Evolutionary conservation across 37 sponge, comb jelly and placozoan genomes (phyloP), one percentile per base, ranked within the genome.

Genomic region (Beroe ovata): DNA sequence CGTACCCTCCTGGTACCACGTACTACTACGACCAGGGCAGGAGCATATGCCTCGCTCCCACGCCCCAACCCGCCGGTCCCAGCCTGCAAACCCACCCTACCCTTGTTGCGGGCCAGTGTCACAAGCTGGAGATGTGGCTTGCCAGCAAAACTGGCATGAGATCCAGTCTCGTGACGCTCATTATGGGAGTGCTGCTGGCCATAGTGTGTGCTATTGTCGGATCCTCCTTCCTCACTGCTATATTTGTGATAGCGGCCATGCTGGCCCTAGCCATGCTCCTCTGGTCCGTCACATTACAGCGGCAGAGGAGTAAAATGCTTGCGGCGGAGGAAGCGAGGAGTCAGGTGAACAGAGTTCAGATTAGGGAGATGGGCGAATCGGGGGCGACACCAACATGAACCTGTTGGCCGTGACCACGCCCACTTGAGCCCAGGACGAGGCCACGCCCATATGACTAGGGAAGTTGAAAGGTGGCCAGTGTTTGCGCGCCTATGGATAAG

Each of bases 81-180:
- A 34, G 1, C 69, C 69, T 14, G 8, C 54, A 47, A 47, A 8
- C 33, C 2, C 36, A 25, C 2, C 16, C 16, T 37, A 66, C 36
- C 36, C 4, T 77, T 23, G 54, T 47, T 16, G 38, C 84, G 23
- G 84, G 84, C 4, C 84, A 77, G 54, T 77, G 84, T 42, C 28
- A 19, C 2, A 77, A 77, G 54, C 33, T 77, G n/a, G 84, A 77
- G 54, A 8, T 42, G 14, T 77, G 84, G 84, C 47, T 77, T 1
- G 41, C 84, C 42, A 42, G 54, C 21, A 77, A 77, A 26, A 77
- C 42, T 25, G 84, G 84, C 23, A 22, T 77, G 42, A 39, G 84
- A 77, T 42, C 54, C 11, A 28, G 54, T 77, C 84, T 77, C 14
- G 84, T 77, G 84, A 42, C 54, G 3, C 26, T 77, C 23, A 77